A percentile compares a stretch with the other conserved stretches of the same genome.
Evolutionary conservation across 2,888 invertebrate genomes (phyloP).

Genomic region (Phytoseiulus persimilis): DNA sequence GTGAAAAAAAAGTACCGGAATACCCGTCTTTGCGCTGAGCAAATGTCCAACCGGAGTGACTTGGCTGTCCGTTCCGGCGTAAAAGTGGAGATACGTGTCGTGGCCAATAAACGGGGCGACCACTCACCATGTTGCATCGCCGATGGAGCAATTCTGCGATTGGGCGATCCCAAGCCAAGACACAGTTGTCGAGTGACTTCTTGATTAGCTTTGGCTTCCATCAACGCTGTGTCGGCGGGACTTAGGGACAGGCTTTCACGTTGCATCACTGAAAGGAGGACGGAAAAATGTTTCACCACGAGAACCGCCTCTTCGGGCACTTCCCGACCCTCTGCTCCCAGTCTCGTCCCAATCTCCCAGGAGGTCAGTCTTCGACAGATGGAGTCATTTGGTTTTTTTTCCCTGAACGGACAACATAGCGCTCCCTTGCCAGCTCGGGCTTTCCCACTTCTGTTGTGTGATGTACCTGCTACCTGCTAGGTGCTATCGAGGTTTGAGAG

Average conservation of each 20-base stretch:
- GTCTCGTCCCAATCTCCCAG: too few species aligned
- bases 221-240: constrained; percentile 29
- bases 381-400: too few species aligned
- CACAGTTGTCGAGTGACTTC: constrained; percentile 35
- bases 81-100: neutral
- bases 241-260: constrained; percentile 11
- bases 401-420: too few species aligned
- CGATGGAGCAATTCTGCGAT: constrained; percentile 35
- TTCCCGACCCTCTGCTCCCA: too few species aligned
- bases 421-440: too few species aligned
- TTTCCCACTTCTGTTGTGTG: too few species aligned
- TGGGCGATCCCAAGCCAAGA: constrained; percentile 25
- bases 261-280: constrained; percentile 22
- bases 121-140: constrained; percentile 29
- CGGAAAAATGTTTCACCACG: neutral
- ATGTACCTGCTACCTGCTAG: too few species aligned
- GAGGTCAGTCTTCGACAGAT: too few species aligned
- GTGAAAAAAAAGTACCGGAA: neutral
- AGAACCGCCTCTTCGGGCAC: neutral
- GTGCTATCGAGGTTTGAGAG: too few species aligned
- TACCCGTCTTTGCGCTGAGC: neutral
- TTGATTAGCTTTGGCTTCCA: constrained; percentile 34
- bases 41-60: neutral
- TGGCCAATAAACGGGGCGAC: neutral
- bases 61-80: neutral